A percentile compares a stretch with the other conserved stretches of the same genome.
Evolutionary conservation across 2,113 vertebrate species (phyloP).

Genomic region (Rhineura floridana): DNA sequence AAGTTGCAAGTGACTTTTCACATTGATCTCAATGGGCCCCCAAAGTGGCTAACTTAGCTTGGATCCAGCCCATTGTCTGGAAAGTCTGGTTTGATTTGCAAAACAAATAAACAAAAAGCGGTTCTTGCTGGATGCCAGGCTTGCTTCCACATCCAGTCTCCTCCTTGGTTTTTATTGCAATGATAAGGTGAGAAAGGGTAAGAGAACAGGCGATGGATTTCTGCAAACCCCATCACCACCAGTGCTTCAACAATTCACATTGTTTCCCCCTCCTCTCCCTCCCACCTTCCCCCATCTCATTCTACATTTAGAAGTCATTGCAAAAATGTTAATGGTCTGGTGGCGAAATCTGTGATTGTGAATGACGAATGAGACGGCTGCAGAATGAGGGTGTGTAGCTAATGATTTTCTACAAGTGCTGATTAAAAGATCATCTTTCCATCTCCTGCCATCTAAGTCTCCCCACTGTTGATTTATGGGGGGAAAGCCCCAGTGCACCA

Average conservation of each 20-base stretch:
- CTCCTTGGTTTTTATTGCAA: slow-evolving; percentile 41
- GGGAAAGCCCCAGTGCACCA: slow-evolving; percentile 44
- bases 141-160: neutral
- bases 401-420: slow-evolving; percentile 79
- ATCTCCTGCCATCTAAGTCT: slow-evolving; percentile 76
- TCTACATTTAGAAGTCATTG: slow-evolving; percentile 71
- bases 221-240: slow-evolving; percentile 45
- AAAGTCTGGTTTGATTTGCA: too few relatives aligned
- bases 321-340: slow-evolving; percentile 74
- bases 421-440: slow-evolving; percentile 75
- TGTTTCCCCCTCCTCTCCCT: slow-evolving; percentile 7
- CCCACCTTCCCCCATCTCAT: slow-evolving; percentile 49
- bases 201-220: slow-evolving; percentile 49
- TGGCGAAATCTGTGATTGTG: slow-evolving; percentile 65
- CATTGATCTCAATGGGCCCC: too few relatives aligned
- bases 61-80: too few relatives aligned
- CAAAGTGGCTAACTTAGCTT: too few relatives aligned
- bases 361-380: slow-evolving; percentile 75
- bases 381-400: slow-evolving; percentile 68
- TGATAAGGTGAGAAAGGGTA: slow-evolving; percentile 27
- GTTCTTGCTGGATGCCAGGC: neutral
- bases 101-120: neutral
- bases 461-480: slow-evolving; percentile 72
- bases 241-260: slow-evolving; percentile 41
- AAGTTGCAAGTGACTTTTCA: too few relatives aligned